Evolutionary conservation across 2,113 vertebrate species (phyloP).

Genomic region (Larimichthys polyactis): DNA sequence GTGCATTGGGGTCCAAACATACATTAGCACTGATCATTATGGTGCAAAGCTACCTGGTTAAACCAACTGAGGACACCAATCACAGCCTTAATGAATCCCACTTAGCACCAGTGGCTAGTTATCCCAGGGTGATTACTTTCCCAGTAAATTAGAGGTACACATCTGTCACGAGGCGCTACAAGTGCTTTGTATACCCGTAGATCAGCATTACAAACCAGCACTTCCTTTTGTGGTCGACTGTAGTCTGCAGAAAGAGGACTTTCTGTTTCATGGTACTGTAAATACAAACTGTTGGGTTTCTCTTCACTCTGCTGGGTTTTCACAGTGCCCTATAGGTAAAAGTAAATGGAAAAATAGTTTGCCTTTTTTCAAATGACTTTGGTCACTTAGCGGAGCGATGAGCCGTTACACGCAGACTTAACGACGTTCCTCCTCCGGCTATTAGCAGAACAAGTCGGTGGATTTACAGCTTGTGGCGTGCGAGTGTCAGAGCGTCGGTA

Average conservation of each 20-base stretch:
- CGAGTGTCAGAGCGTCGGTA: slow-evolving; percentile 23
- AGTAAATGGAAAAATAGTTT: slow-evolving; percentile 26
- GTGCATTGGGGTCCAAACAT: slow-evolving; percentile 36
- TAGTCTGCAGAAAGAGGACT: background rate
- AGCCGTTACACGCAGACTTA: slow-evolving; percentile 27
- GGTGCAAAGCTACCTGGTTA: slow-evolving; percentile 39
- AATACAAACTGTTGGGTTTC: slow-evolving; percentile 7
- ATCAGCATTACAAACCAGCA: slow-evolving; percentile 16
- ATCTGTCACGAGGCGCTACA: slow-evolving; percentile 49
- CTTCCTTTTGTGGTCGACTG: background rate
- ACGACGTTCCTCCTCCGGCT: slow-evolving; percentile 48
- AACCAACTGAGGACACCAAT: slow-evolving; percentile 49
- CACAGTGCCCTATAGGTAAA: slow-evolving; percentile 17
- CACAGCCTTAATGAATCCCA: slow-evolving; percentile 58
- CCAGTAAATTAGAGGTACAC: slow-evolving; percentile 29
- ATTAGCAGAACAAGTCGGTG: slow-evolving; percentile 31
- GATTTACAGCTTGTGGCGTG: slow-evolving; percentile 51
- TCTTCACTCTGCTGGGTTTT: slow-evolving; percentile 1
- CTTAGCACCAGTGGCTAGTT: slow-evolving; percentile 55
- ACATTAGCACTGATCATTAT: slow-evolving; percentile 63
- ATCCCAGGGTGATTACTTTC: slow-evolving; percentile 46
- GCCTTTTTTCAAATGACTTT: slow-evolving; percentile 46
- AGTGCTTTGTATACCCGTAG: slow-evolving; percentile 6
- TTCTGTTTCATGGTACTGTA: background rate
- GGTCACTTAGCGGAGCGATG: slow-evolving; percentile 52